Conservation (phyloP, 2,888 invertebrate species). For the Leucozona laternaria region DNA sequence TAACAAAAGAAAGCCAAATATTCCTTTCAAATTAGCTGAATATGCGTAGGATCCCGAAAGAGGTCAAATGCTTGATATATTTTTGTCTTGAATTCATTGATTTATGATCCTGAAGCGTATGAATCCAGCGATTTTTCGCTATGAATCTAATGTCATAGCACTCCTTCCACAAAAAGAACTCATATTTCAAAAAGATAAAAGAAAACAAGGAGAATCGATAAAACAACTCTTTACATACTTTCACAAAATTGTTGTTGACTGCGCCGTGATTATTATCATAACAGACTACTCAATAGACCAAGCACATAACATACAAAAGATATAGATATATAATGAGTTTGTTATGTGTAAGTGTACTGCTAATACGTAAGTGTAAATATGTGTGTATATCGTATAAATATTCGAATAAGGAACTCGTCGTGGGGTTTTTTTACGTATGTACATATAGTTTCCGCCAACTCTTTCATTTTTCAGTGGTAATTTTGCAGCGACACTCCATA, state of each 20-base stretch:
- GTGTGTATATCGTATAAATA: neutral
- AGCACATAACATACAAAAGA: slow-evolving; percentile 18
- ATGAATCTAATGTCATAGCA: slow-evolving; percentile 51
- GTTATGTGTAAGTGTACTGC: neutral
- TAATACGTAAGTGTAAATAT: neutral
- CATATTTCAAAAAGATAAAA: slow-evolving; percentile 55
- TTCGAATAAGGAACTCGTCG: slow-evolving; percentile 21
- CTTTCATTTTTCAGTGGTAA: slow-evolving; percentile 28
- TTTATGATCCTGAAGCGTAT: slow-evolving; percentile 30
- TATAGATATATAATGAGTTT: neutral
- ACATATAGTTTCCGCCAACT: slow-evolving; percentile 12
- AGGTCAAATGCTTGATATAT: slow-evolving; percentile 24
- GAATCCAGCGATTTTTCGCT: slow-evolving; percentile 26
- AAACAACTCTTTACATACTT: slow-evolving; percentile 55
- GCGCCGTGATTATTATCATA: slow-evolving; percentile 57
- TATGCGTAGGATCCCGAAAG: neutral
- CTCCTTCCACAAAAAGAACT: slow-evolving; percentile 34
- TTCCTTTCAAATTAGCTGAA: slow-evolving; percentile 6
- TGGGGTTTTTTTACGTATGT: slow-evolving; percentile 23
- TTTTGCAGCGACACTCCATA: slow-evolving; percentile 65
- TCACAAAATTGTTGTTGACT: slow-evolving; percentile 50
- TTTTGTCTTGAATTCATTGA: slow-evolving; percentile 25
- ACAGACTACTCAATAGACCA: slow-evolving; percentile 56
- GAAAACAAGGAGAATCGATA: slow-evolving; percentile 44
- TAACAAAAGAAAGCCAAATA: neutral